phyloP scores from a whole-genome alignment of 2,888 invertebrate species.

The Parthenolecanium corni region DNA sequence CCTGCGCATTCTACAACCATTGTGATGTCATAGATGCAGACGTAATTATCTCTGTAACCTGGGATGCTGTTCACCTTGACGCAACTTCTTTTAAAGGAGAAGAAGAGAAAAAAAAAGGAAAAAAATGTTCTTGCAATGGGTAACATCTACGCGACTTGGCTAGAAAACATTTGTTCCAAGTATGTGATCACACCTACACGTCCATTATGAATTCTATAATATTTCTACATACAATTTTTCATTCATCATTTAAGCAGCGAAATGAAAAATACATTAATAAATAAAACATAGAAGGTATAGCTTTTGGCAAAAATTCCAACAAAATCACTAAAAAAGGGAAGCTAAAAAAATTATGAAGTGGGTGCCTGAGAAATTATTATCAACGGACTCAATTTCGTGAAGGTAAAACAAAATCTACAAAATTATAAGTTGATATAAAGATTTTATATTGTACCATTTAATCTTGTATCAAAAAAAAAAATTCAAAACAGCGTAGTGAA shows the following conservation, averaged over 20 bases:
- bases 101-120: slow-evolving; percentile 1
- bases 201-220: background rate
- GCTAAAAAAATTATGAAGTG: too few relatives aligned
- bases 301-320: too few relatives aligned
- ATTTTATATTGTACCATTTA: too few relatives aligned
- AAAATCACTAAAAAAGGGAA: too few relatives aligned
- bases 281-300: too few relatives aligned
- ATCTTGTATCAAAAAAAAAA: too few relatives aligned
- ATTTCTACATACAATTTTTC: slow-evolving; percentile 10
- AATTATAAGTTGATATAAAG: too few relatives aligned
- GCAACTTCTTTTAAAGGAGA: slow-evolving; percentile 19
- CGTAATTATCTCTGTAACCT: slow-evolving; percentile 21
- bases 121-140: background rate
- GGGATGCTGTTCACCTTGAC: slow-evolving; percentile 28
- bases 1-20: slow-evolving; percentile 22
- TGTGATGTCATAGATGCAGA: slow-evolving; percentile 27
- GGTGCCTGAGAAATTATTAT: too few relatives aligned
- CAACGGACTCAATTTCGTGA: too few relatives aligned
- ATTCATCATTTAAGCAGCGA: background rate
- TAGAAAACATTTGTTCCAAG: slow-evolving; percentile 11
- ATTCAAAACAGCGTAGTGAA: too few relatives aligned
- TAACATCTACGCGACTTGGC: slow-evolving; percentile 8
- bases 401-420: too few relatives aligned
- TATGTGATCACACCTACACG: slow-evolving; percentile 9
- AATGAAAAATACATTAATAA: too few relatives aligned